phyloP scores from a whole-genome alignment of 1,140 invertebrate species.

The Coboldia fuscipes region DNA sequence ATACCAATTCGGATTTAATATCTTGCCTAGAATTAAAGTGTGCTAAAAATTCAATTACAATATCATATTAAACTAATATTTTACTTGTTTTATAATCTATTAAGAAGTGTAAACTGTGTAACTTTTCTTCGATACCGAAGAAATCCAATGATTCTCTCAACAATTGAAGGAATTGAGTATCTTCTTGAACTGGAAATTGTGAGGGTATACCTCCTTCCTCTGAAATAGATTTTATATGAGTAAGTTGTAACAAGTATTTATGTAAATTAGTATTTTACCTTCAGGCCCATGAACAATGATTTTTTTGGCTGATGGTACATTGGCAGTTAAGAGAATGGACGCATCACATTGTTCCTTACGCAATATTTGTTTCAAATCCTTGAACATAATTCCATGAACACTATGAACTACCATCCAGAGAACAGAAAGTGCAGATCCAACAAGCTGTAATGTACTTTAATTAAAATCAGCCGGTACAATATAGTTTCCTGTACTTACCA shows the following conservation, averaged over 20 bases:
- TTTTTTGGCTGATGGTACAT: constrained; percentile 97
- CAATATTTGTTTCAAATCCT: constrained; percentile 96
- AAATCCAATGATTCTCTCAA: constrained; percentile 90
- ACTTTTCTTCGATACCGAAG: constrained; percentile 84
- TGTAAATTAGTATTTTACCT: constrained; percentile 15
- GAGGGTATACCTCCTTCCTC: constrained; percentile 90
- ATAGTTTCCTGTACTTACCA: constrained; percentile 23
- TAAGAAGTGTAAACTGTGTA: constrained; percentile 79
- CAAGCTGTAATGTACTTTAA: constrained; percentile 25
- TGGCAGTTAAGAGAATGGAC: constrained; percentile 89
- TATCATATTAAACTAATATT: constrained; percentile 16
- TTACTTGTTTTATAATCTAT: constrained; percentile 96
- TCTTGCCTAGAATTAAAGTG: constrained; percentile 51
- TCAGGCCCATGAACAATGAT: constrained; percentile 92
- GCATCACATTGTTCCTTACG: constrained; percentile 98
- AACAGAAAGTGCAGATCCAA: constrained; percentile 82
- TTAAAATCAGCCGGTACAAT: background rate
- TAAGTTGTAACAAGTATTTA: constrained; percentile 3
- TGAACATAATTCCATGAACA: constrained; percentile 98
- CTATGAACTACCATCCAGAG: constrained; percentile 95
- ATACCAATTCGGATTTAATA: constrained; percentile 81
- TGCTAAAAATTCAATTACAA: constrained; percentile 2
- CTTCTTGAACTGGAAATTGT: constrained; percentile 96
- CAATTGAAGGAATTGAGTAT: constrained; percentile 93
- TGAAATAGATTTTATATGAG: constrained; percentile 3